These are phyloP conservation scores for Odocoileus virginianus DNA, from an alignment of 2,113 vertebrate genomes.

Conservation along the genomic window DNA sequence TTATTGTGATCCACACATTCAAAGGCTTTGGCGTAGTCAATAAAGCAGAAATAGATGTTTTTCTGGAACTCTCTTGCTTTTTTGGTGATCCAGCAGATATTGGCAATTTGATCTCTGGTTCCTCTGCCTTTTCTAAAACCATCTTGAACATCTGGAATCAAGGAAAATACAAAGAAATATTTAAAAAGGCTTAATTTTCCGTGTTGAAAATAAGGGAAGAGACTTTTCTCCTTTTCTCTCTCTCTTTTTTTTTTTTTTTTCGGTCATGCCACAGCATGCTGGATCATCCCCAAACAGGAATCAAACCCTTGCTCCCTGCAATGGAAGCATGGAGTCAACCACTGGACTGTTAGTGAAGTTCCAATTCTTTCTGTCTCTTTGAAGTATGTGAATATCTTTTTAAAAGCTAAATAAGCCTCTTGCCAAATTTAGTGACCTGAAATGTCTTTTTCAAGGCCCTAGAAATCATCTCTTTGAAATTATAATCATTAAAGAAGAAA, in stretches of 20 bases:
- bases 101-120: too few species aligned
- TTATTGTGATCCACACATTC: too few species aligned
- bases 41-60: too few species aligned
- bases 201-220: not conserved
- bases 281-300: not conserved
- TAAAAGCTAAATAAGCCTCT: not conserved
- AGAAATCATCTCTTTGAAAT: not conserved
- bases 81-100: too few species aligned
- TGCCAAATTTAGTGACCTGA: not conserved
- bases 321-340: not conserved
- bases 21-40: too few species aligned
- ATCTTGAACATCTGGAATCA: not conserved
- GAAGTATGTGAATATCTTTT: not conserved
- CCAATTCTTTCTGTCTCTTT: not conserved
- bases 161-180: not conserved
- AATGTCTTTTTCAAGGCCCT: not conserved
- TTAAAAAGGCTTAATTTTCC: not conserved
- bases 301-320: not conserved
- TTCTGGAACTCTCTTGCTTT: too few species aligned
- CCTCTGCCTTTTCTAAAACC: too few species aligned
- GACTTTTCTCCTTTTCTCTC: not conserved
- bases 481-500: not conserved
- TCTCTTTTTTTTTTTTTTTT: not conserved
- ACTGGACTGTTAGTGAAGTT: not conserved
- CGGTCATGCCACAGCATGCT: not conserved